These are phyloP conservation scores for Lutjanus argentimaculatus DNA, from an alignment of 2,797 vertebrate species.

Conservation along the genomic window DNA sequence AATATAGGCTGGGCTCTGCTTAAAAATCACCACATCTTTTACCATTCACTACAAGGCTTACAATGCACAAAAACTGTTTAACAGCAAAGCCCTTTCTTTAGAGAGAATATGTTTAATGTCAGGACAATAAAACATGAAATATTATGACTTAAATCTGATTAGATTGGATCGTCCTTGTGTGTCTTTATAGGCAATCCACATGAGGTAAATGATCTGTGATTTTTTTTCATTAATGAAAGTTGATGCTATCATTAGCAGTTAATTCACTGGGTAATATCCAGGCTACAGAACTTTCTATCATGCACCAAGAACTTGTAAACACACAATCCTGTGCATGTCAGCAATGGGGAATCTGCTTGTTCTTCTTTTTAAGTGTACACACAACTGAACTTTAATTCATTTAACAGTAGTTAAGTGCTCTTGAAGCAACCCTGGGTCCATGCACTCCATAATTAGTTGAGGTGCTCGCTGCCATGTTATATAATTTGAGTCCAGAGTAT, in stretches of 20 bases:
- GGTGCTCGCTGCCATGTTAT: slow-evolving; percentile 46
- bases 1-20: slow-evolving; percentile 52
- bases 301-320: slow-evolving; percentile 71
- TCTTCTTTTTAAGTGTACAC: slow-evolving; percentile 56
- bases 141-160: slow-evolving; percentile 16
- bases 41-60: slow-evolving; percentile 27
- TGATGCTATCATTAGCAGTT: slow-evolving; percentile 71
- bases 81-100: neutral
- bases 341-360: slow-evolving; percentile 58
- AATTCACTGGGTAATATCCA: slow-evolving; percentile 78
- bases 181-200: slow-evolving; percentile 50
- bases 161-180: slow-evolving; percentile 10
- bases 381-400: slow-evolving; percentile 66
- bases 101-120: slow-evolving; percentile 28
- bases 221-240: slow-evolving; percentile 65
- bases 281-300: slow-evolving; percentile 70
- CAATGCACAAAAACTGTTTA: slow-evolving; percentile 7
- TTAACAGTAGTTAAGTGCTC: slow-evolving; percentile 56
- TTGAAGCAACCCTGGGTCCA: slow-evolving; percentile 58
- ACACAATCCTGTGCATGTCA: slow-evolving; percentile 64
- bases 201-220: slow-evolving; percentile 67
- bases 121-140: slow-evolving; percentile 29
- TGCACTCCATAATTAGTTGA: slow-evolving; percentile 51
- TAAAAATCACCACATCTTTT: slow-evolving; percentile 6
- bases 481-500: slow-evolving; percentile 10